A percentile compares a stretch with the other conserved stretches of the same genome.
Evolutionary conservation across 2,888 invertebrate genomes (phyloP).

Genomic region (Tridacna gigas): DNA sequence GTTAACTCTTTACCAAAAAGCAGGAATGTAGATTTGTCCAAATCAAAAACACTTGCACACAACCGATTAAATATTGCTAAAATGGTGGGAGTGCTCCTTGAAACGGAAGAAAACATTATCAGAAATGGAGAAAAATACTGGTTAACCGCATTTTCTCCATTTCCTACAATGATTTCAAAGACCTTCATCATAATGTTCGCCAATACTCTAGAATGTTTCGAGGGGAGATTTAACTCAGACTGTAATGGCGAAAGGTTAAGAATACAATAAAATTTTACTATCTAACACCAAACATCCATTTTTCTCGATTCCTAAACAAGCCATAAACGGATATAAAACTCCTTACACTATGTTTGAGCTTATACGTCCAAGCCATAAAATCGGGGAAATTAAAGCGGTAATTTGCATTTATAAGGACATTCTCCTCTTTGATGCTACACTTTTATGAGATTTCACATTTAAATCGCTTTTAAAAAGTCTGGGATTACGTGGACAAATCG

Average conservation of each 20-base stretch:
- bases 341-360: conserved; percentile 6
- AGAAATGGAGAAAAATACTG: neutral
- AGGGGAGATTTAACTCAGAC: neutral
- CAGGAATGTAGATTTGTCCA: too few species aligned
- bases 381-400: conserved; percentile 16
- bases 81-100: too few species aligned
- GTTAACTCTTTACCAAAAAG: too few species aligned
- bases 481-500: too few species aligned
- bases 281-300: conserved; percentile 21
- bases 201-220: too few species aligned
- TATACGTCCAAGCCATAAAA: conserved; percentile 15
- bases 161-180: neutral
- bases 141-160: neutral
- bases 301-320: conserved; percentile 21
- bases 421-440: conserved; percentile 18
- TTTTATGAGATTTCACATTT: conserved; percentile 20
- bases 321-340: conserved; percentile 20
- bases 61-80: too few species aligned
- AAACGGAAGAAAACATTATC: neutral
- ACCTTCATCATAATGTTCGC: neutral
- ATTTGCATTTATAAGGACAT: conserved; percentile 30
- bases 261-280: conserved; percentile 9
- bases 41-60: too few species aligned
- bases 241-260: neutral
- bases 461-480: neutral